Evolutionary conservation across 2,888 invertebrate species (phyloP), one percentile per base, ranked within the genome.

Genomic region (Cosmopolites sordidus): DNA sequence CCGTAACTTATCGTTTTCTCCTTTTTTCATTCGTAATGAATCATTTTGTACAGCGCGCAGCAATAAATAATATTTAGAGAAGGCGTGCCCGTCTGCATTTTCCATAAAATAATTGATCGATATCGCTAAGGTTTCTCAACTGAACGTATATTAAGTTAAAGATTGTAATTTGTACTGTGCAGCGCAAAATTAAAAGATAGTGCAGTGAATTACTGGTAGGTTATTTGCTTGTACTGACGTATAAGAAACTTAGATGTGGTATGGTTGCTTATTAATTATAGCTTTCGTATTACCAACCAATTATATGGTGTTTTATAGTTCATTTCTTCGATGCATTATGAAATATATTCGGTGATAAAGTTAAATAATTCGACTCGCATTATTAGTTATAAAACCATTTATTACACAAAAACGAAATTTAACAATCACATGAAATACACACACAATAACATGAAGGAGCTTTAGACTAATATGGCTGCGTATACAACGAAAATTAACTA

Each of bases 21-120:
- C 33, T 33, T 33, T n/a, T n/a, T 33, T 33, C 33, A 33, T 33
- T 12, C 48, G 18, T 51, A 48, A 51, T 51, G 33, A 43, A 5
- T 51, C 47, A 22, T 22, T 51, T 51, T 43, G 43, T 47, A 52
- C 17, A 44, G 39, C 39, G 16, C 17, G 30, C 47, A 44, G 45
- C 54, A 57, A 54, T 57, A 50, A 57, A 54, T 54, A 57, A 57
- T 22, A 54, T 54, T 51, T 51, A 48, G 44, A 48, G 51, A 44
- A 50, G 55, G 56, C 49, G 56, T 43, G 41, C 48, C 27, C 39
- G 48, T 33, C 49, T 41, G 50, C 48, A 57, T 57, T 57, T 57
- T 57, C 50, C 49, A 54, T 50, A 57, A 54, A 57, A 54, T 57
- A 57, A 54, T 57, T 44, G 57, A 57, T 57, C 57, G 53, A 45